Base-by-base conservation (phyloP, 2,113 vertebrate species). In the Chaetorhynchus papuensis region DNA sequence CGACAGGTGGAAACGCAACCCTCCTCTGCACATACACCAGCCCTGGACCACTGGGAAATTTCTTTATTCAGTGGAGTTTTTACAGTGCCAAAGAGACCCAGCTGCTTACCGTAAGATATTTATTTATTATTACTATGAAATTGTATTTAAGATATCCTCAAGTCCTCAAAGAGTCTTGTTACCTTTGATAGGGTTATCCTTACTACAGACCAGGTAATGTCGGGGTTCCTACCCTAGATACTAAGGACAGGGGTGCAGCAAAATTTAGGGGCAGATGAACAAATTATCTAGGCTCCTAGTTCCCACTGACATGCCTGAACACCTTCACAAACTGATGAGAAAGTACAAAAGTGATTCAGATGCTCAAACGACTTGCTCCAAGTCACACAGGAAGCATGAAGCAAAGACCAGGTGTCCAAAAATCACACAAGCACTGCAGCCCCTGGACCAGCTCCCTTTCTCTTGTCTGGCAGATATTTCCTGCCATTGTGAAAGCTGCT, bases 41-140 rank as follows among this genome's bases (percentile, higher is more conserved):
- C 20, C 13, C 79, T 33, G 41, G 2, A 66, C 10, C 18, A 0
- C 39, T 77, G 64, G 81, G 18, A 28, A 68, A 93, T 7, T 84
- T 97, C 65, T 81, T 97, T 31, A 93, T 97, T 79, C 96, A 98
- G 83, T 98, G 97, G 97, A 96, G 74, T 44, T 95, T 97, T 52
- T 94, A 97, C 83, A 94, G 94, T 35, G 94, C 95, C 91, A 94
- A 66, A 74, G 71, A 92, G 35, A 95, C 31, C 66, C 88, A 94
- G 49, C 65, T 41, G 65, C 28, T 52, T 2, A 82, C 41, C 6
- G 97, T 97, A 97, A 97, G 97, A 70, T 21, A 31, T 54, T 86
- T 33, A 20, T 66, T 91, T 90, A 6, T 82, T 85, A 52, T n/a
- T 77, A 15, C 37, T 81, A 27, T 45, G 20, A 56, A 63, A 28